phyloP scores from a whole-genome alignment of 2,888 invertebrate genomes.

The Epinotia demarniana region DNA sequence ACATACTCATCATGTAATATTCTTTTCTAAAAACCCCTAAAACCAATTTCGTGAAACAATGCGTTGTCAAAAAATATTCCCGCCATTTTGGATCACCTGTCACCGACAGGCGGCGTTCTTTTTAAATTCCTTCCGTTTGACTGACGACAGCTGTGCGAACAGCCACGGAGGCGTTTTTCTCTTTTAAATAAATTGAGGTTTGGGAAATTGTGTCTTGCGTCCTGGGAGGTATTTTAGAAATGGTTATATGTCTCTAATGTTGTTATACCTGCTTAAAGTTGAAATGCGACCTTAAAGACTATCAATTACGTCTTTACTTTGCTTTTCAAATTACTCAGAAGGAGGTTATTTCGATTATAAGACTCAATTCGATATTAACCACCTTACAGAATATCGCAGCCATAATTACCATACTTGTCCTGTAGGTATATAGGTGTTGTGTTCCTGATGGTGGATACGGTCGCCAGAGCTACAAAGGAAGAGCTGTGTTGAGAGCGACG shows the following conservation, averaged over 20 bases:
- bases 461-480: too few relatives aligned
- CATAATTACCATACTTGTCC: too few relatives aligned
- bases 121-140: constrained; percentile 45
- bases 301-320: neutral
- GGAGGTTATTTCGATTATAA: neutral
- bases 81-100: constrained; percentile 65
- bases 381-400: too few relatives aligned
- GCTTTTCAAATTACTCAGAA: neutral
- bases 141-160: constrained; percentile 38
- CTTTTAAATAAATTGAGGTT: constrained; percentile 17
- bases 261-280: neutral
- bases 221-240: constrained; percentile 2
- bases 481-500: too few relatives aligned
- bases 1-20: neutral
- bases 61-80: constrained; percentile 47
- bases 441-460: too few relatives aligned
- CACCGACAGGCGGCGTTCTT: constrained; percentile 59
- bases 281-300: neutral
- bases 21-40: neutral
- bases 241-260: neutral
- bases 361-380: too few relatives aligned
- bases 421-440: too few relatives aligned
- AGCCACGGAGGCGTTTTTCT: constrained; percentile 19
- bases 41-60: constrained; percentile 12
- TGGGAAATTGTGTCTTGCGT: constrained; percentile 16